Evolutionary conservation across 2,113 vertebrate genomes (phyloP).

Genomic region (Ailuropoda melanoleuca): DNA sequence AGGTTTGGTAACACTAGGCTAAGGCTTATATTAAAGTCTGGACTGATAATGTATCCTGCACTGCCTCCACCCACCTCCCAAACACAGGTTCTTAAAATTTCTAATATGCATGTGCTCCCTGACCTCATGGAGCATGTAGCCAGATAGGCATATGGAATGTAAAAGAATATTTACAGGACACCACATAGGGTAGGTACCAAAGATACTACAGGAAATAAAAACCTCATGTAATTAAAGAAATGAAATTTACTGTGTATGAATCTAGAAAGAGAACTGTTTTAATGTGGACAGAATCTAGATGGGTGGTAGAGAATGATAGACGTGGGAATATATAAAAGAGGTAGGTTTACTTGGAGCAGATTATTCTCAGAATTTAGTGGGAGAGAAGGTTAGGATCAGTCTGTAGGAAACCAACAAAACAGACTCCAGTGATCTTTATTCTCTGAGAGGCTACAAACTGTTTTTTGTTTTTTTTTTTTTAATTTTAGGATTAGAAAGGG

Average conservation of each 20-base stretch:
- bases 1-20: background rate
- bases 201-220: background rate
- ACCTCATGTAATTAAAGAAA: background rate
- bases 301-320: background rate
- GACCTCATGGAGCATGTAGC: background rate
- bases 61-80: background rate
- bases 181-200: background rate
- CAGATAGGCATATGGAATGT: background rate
- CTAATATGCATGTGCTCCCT: background rate
- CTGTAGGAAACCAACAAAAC: background rate
- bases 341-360: background rate
- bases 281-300: background rate
- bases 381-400: background rate
- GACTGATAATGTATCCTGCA: background rate
- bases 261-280: background rate
- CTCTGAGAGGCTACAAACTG: background rate
- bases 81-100: background rate
- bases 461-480: background rate
- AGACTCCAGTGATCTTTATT: background rate
- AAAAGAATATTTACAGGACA: background rate
- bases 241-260: background rate
- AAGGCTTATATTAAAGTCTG: background rate
- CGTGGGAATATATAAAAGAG: background rate
- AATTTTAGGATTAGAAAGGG: background rate
- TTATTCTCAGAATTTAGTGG: background rate